Conservation (phyloP, 2,113 vertebrate genomes). For the Saguinus midas region DNA sequence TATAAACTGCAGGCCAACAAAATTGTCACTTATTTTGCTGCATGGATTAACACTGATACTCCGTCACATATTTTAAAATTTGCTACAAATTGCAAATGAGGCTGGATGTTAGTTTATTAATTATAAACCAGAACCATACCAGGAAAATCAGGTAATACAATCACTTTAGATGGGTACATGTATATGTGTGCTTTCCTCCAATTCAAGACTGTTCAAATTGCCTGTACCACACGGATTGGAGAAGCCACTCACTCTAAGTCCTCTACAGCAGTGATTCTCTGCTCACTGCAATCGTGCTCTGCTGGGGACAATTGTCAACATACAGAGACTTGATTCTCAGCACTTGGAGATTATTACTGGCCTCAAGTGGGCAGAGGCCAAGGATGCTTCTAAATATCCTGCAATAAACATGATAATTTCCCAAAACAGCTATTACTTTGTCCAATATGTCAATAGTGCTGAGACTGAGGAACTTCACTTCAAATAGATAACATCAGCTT, state of each 20-base stretch:
- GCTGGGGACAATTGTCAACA: not conserved
- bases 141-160: not conserved
- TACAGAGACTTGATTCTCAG: not conserved
- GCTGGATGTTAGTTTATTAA: not conserved
- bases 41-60: not conserved
- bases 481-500: not conserved
- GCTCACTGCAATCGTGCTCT: not conserved
- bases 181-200: not conserved
- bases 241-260: not conserved
- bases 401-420: not conserved
- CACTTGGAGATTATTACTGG: not conserved
- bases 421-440: not conserved
- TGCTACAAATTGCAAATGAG: not conserved
- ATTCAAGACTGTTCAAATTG: not conserved
- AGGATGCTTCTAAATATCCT: not conserved
- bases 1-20: not conserved
- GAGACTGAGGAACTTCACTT: not conserved
- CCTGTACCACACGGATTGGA: not conserved
- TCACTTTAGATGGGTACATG: too few relatives aligned
- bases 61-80: not conserved
- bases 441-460: too few relatives aligned
- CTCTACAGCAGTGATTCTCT: not conserved
- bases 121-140: not conserved
- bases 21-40: not conserved
- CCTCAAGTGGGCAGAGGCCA: not conserved